A percentile compares a stretch with the other conserved stretches of the same genome.
These are phyloP conservation scores for Athene noctua DNA, from an alignment of 2,113 vertebrate genomes.

Conservation along the genomic window DNA sequence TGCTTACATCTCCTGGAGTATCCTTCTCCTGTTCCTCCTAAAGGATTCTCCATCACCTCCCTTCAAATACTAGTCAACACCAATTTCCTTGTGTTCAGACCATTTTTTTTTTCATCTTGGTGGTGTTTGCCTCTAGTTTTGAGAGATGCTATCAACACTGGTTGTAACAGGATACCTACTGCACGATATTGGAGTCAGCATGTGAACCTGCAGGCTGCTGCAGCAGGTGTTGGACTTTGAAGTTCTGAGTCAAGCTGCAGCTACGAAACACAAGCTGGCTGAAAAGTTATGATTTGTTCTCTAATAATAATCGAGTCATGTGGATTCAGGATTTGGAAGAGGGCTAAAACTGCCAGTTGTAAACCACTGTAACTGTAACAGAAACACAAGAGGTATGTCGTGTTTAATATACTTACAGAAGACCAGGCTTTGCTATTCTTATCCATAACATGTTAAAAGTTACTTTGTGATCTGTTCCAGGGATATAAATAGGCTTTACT, in stretches of 20 bases:
- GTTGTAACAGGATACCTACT: neutral
- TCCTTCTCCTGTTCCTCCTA: neutral
- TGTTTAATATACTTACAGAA: neutral
- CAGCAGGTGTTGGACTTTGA: neutral
- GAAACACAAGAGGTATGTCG: neutral
- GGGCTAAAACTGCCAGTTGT: neutral
- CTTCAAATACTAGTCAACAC: neutral
- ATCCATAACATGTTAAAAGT: neutral
- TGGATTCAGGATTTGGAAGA: neutral
- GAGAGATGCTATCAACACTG: neutral
- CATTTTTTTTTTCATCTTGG: neutral
- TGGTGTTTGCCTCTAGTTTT: neutral
- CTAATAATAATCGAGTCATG: neutral
- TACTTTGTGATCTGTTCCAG: neutral
- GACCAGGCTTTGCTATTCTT: neutral
- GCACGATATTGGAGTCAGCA: neutral
- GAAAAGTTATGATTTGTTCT: neutral
- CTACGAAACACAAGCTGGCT: neutral
- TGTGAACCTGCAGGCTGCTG: neutral
- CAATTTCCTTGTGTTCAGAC: neutral
- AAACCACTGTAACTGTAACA: too few relatives aligned
- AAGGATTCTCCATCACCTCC: neutral
- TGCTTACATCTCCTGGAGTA: neutral
- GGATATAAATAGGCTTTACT: neutral
- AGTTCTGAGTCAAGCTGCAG: neutral